Evolutionary conservation across 37 sponge, comb jelly and placozoan species (phyloP).

Genomic region (Aphrocallistes beatrix): DNA sequence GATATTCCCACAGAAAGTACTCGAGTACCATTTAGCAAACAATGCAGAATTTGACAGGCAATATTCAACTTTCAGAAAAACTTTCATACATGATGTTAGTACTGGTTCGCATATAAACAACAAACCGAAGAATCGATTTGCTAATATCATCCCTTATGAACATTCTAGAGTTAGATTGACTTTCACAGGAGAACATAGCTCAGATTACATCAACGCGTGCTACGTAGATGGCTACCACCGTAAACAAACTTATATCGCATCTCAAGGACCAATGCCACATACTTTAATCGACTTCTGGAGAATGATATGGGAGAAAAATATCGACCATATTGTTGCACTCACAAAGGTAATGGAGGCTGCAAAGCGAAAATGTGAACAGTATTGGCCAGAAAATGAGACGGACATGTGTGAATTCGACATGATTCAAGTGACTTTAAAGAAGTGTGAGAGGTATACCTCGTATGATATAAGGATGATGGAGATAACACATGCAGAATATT

Average conservation of each 20-base stretch:
- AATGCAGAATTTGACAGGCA: conserved; percentile 16
- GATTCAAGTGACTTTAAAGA: not conserved
- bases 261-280: conserved; percentile 1
- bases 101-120: not conserved
- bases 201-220: conserved; percentile 1
- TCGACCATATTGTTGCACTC: not conserved
- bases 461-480: not conserved
- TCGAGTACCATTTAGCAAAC: conserved; percentile 11
- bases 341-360: not conserved
- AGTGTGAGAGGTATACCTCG: not conserved
- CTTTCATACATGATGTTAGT: conserved; percentile 7
- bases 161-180: not conserved
- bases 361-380: conserved; percentile 1
- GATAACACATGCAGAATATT: not conserved
- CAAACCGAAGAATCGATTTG: not conserved
- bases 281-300: not conserved
- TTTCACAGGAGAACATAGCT: not conserved
- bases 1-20: not conserved
- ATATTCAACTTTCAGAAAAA: not conserved
- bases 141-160: not conserved
- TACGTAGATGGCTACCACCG: not conserved
- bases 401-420: not conserved
- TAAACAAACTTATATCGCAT: not conserved
- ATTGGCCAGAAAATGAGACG: not conserved
- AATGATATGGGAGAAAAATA: conserved; percentile 4